Evolutionary conservation across 2,113 vertebrate genomes (phyloP).

Genomic region (Castor canadensis): DNA sequence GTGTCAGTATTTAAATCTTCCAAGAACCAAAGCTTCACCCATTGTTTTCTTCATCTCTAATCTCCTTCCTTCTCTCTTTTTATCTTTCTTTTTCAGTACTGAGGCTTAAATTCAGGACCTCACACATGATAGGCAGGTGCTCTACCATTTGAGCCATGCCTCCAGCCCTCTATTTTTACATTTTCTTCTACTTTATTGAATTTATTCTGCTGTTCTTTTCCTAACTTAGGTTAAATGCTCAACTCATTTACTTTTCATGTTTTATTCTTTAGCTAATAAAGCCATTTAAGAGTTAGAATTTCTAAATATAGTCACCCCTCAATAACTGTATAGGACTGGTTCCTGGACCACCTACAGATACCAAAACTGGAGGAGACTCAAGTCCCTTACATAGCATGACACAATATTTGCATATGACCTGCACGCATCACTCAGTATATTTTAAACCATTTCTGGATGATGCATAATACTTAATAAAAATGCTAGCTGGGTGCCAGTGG

Average conservation of each 20-base stretch:
- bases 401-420: too few species aligned
- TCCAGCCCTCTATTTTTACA: too few species aligned
- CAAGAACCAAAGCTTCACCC: not conserved
- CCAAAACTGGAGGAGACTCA: not conserved
- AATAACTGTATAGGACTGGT: not conserved
- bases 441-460: not conserved
- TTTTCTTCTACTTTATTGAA: not conserved
- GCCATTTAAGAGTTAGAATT: not conserved
- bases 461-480: too few species aligned
- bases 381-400: not conserved
- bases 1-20: not conserved
- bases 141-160: too few species aligned
- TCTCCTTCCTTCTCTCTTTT: not conserved
- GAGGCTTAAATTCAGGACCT: too few species aligned
- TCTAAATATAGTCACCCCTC: not conserved
- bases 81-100: not conserved
- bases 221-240: not conserved
- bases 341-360: not conserved
- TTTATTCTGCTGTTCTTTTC: not conserved
- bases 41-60: not conserved
- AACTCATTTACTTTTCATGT: not conserved
- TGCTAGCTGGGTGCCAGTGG: too few species aligned
- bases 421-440: not conserved
- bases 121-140: too few species aligned
- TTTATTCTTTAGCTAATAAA: not conserved